Evolutionary conservation across 1,140 invertebrate genomes (phyloP).

Genomic region (Zaprionus gabonicus): DNA sequence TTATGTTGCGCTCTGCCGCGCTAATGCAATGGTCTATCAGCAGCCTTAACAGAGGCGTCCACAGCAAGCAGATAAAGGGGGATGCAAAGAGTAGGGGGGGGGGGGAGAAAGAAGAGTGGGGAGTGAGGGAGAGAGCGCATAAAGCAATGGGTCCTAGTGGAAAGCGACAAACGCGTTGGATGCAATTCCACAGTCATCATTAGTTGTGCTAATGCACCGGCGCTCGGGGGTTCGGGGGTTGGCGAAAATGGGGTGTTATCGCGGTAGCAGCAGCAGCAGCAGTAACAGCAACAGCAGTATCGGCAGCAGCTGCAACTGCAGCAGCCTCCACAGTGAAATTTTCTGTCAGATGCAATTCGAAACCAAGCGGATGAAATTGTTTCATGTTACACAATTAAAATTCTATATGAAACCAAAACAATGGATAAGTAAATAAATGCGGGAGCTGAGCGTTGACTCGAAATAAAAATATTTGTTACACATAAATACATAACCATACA

Average conservation of each 20-base stretch:
- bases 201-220: conserved; percentile 63
- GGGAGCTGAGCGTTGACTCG: conserved; percentile 55
- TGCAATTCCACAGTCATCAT: conserved; percentile 64
- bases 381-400: conserved; percentile 63
- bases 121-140: conserved; percentile 3
- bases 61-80: conserved; percentile 46
- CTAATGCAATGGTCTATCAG: conserved; percentile 64
- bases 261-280: conserved; percentile 25
- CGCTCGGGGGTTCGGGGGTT: conserved; percentile 6
- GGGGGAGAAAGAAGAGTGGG: neutral
- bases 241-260: conserved; percentile 36
- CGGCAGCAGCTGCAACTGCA: conserved; percentile 1
- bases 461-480: conserved; percentile 56
- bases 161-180: conserved; percentile 48
- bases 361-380: conserved; percentile 61
- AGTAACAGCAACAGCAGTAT: conserved; percentile 16
- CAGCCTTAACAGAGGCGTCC: conserved; percentile 52
- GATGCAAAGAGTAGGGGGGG: neutral
- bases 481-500: neutral
- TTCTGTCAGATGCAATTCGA: conserved; percentile 59
- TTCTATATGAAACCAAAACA: conserved; percentile 62
- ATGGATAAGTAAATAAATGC: conserved; percentile 59
- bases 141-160: conserved; percentile 17
- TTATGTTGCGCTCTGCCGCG: conserved; percentile 64
- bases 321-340: conserved; percentile 46